A percentile compares a stretch with the other conserved stretches of the same genome.
These are phyloP conservation scores for Pampusana beccarii DNA, from an alignment of 2,113 vertebrate species.

Conservation along the genomic window DNA sequence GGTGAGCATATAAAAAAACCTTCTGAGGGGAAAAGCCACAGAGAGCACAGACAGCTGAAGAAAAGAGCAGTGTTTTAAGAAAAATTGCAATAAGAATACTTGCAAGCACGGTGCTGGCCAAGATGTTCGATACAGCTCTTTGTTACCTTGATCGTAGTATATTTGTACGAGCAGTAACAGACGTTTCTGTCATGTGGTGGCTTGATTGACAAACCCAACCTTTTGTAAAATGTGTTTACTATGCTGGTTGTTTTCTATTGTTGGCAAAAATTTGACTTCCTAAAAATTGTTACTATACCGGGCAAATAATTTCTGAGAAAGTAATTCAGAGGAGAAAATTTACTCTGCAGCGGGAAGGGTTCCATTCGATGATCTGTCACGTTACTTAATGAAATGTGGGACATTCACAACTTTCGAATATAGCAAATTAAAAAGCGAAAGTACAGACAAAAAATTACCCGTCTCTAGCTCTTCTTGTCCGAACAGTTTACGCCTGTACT, in stretches of 20 bases:
- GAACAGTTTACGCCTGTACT: not conserved
- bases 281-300: not conserved
- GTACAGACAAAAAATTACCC: not conserved
- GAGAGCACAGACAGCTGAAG: not conserved
- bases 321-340: not conserved
- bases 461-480: not conserved
- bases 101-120: not conserved
- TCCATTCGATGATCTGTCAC: not conserved
- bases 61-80: not conserved
- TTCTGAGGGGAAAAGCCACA: not conserved
- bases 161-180: not conserved
- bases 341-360: not conserved
- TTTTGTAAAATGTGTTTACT: not conserved
- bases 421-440: not conserved
- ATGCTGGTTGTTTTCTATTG: not conserved
- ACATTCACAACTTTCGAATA: not conserved
- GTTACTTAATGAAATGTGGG: not conserved
- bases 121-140: not conserved
- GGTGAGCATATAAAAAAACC: not conserved
- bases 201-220: not conserved
- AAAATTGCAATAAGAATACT: not conserved
- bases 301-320: not conserved
- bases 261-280: not conserved
- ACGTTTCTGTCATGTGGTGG: not conserved
- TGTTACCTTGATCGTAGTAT: not conserved